phyloP scores from a whole-genome alignment of 2,888 invertebrate genomes.

The Pegoplata infirma region DNA sequence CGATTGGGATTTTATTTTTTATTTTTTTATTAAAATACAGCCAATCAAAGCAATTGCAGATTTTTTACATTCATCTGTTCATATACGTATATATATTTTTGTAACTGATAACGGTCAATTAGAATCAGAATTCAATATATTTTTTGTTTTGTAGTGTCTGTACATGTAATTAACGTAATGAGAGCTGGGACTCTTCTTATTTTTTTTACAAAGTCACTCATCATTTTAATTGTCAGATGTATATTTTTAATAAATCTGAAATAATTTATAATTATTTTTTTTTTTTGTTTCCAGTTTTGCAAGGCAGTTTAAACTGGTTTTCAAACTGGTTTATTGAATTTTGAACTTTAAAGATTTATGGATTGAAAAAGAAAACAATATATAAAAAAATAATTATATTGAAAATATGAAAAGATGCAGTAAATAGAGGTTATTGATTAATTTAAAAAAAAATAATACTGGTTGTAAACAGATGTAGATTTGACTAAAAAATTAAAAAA shows the following conservation, averaged over 20 bases:
- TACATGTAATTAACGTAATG: background rate
- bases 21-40: constrained; percentile 6
- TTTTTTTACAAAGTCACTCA: constrained; percentile 3
- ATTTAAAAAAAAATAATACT: too few species aligned
- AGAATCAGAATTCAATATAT: background rate
- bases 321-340: constrained; percentile 48
- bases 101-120: constrained; percentile 69
- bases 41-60: constrained; percentile 20
- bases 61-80: constrained; percentile 1
- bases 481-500: too few species aligned
- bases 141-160: background rate
- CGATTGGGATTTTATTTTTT: constrained; percentile 32
- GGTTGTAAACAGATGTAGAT: too few species aligned
- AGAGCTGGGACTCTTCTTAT: background rate
- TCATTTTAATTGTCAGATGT: constrained; percentile 47
- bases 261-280: constrained; percentile 16
- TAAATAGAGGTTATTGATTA: constrained; percentile 23
- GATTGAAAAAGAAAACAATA: constrained; percentile 28
- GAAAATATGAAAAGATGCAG: constrained; percentile 19
- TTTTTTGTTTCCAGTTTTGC: constrained; percentile 7
- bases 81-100: constrained; percentile 21
- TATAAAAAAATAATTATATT: constrained; percentile 15
- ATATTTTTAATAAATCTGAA: constrained; percentile 35
- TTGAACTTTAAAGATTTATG: constrained; percentile 51
- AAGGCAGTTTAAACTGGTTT: constrained; percentile 44